phyloP scores from a whole-genome alignment of 2,797 vertebrate genomes.

The Falco biarmicus region DNA sequence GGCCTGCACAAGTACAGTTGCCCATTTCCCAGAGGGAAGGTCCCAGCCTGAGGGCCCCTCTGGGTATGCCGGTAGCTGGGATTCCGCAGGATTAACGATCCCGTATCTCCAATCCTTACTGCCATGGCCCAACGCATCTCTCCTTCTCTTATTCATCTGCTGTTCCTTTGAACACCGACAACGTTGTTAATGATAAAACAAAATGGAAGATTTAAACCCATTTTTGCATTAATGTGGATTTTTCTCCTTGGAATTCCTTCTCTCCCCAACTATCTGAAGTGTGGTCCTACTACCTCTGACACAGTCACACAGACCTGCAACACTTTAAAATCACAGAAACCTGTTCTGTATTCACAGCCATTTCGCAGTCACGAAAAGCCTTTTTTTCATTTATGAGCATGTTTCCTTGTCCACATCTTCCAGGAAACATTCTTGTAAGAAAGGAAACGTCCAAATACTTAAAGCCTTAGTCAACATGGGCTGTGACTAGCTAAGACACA shows the following conservation, averaged over 20 bases:
- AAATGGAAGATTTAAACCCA: neutral
- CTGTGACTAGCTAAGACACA: neutral
- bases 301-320: neutral
- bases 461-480: slow-evolving; percentile 9
- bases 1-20: neutral
- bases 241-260: neutral
- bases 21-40: neutral
- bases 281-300: neutral
- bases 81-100: neutral
- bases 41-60: neutral
- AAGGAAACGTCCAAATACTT: neutral
- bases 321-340: neutral
- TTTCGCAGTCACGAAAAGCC: neutral
- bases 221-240: neutral
- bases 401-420: neutral
- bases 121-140: neutral
- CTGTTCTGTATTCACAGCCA: neutral
- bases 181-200: neutral
- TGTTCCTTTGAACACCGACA: neutral
- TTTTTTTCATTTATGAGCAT: neutral
- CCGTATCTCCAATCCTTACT: neutral
- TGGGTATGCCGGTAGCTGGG: neutral
- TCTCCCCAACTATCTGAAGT: neutral
- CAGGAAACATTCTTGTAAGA: neutral
- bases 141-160: neutral